Conservation (phyloP, 2,113 vertebrate genomes). For the Eudyptes chrysolophus region DNA sequence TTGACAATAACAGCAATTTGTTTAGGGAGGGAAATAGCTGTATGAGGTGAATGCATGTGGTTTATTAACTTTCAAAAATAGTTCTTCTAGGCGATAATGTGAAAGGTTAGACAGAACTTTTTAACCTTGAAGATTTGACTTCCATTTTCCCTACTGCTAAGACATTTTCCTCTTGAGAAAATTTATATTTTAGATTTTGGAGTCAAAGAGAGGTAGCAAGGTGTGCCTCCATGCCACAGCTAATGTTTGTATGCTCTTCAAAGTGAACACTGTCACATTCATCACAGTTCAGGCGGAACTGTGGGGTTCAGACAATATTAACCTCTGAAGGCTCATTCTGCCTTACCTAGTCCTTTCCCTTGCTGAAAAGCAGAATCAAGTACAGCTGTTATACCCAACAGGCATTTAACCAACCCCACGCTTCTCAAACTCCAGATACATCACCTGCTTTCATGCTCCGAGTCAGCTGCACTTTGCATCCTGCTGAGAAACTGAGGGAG, state of each 20-base stretch:
- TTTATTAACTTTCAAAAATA: constrained; percentile 43
- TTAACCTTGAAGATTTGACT: neutral
- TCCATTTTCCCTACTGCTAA: neutral
- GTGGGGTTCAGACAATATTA: neutral
- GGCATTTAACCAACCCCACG: too few species aligned
- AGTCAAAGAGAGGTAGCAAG: neutral
- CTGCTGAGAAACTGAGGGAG: neutral
- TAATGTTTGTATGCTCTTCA: neutral
- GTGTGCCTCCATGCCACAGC: neutral
- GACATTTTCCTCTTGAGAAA: neutral
- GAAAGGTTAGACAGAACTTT: neutral
- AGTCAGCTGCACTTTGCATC: neutral
- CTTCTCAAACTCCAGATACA: neutral
- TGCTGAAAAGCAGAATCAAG: neutral
- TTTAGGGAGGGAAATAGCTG: neutral
- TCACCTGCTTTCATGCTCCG: neutral
- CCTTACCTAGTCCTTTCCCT: neutral
- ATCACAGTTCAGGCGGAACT: neutral
- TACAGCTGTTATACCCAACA: neutral
- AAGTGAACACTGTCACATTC: rapidly evolving
- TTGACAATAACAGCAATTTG: constrained; percentile 71
- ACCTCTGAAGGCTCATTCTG: neutral
- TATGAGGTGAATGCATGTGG: neutral
- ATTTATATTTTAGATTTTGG: neutral
- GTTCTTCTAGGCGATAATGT: neutral